Percentiles rank a stretch among this genome's conserved stretches.
Conservation (phyloP, 2,113 vertebrate species). For the Rhinolophus ferrumequinum region DNA sequence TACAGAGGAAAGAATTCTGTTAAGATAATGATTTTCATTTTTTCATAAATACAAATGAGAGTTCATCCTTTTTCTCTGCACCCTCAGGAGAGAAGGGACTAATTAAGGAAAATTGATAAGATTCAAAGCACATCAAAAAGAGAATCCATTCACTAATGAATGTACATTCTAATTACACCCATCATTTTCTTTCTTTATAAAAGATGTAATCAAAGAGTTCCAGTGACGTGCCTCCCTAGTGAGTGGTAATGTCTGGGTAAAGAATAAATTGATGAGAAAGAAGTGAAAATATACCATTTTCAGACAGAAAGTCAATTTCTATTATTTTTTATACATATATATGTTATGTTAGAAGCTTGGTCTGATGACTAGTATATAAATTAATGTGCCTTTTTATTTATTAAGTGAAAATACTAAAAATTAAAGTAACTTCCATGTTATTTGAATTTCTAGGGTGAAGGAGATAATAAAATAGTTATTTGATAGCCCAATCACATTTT, state of each 20-base stretch:
- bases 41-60: slow-evolving; percentile 38
- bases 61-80: not conserved
- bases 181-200: slow-evolving; percentile 2
- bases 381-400: not conserved
- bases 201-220: not conserved
- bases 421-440: slow-evolving; percentile 9
- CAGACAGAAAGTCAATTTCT: not conserved
- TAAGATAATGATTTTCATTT: slow-evolving; percentile 50
- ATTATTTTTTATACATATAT: not conserved
- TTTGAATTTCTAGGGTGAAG: not conserved
- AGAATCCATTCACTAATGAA: slow-evolving; percentile 38
- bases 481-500: not conserved
- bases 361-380: not conserved
- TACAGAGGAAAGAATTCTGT: not conserved
- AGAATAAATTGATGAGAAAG: not conserved
- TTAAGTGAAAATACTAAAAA: slow-evolving; percentile 34
- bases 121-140: slow-evolving; percentile 46
- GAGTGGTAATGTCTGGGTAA: not conserved
- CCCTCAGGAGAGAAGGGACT: slow-evolving; percentile 29
- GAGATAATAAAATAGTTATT: not conserved
- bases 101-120: slow-evolving; percentile 59
- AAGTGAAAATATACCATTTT: not conserved
- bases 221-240: not conserved
- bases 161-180: slow-evolving; percentile 32
- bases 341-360: not conserved